These are phyloP conservation scores for Mimumesa dahlbomi DNA, from an alignment of 2,888 invertebrate species.

Conservation along the genomic window DNA sequence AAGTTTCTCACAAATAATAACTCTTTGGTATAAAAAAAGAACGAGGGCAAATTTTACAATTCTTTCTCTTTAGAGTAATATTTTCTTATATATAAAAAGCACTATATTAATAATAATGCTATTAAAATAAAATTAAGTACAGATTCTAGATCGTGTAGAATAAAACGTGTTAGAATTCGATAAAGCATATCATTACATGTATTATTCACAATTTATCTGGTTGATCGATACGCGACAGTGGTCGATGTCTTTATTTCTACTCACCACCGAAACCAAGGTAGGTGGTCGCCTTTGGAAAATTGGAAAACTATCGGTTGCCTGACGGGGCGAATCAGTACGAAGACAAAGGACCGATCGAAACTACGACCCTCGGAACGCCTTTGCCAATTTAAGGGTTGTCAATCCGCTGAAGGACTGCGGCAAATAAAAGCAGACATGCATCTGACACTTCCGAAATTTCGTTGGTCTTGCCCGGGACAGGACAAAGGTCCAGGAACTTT, in stretches of 20 bases:
- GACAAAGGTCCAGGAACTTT: neutral
- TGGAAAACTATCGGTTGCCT: constrained; percentile 49
- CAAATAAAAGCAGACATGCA: constrained; percentile 31
- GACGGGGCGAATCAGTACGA: constrained; percentile 34
- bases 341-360: constrained; percentile 39
- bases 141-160: too few relatives aligned
- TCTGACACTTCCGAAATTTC: constrained; percentile 40
- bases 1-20: too few relatives aligned
- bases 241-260: constrained; percentile 17
- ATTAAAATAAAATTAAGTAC: neutral
- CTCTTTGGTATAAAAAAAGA: too few relatives aligned
- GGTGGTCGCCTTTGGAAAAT: constrained; percentile 43
- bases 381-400: constrained; percentile 52
- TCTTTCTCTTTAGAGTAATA: too few relatives aligned
- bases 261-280: neutral
- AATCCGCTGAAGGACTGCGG: constrained; percentile 23
- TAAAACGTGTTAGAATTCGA: neutral
- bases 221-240: constrained; percentile 27
- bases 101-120: neutral
- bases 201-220: constrained; percentile 18
- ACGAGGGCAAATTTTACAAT: too few relatives aligned
- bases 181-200: constrained; percentile 10
- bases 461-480: neutral
- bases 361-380: constrained; percentile 22
- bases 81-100: too few relatives aligned